Percentiles rank a stretch among this genome's conserved stretches.
phyloP scores from a whole-genome alignment of 2,797 vertebrate genomes.

The Psittacula echo region DNA sequence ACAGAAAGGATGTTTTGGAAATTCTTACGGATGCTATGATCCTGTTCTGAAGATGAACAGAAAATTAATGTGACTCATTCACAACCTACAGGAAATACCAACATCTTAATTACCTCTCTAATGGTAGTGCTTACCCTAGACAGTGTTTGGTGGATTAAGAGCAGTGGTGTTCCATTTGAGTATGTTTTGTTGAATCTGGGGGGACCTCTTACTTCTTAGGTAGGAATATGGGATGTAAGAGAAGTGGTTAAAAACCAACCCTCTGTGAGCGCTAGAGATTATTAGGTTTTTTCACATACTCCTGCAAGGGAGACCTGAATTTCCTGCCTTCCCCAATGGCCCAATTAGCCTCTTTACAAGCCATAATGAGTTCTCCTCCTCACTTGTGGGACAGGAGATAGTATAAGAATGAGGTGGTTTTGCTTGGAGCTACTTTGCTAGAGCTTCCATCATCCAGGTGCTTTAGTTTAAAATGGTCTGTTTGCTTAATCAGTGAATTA shows the following conservation, averaged over 20 bases:
- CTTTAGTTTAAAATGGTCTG: background rate
- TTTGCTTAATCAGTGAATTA: background rate
- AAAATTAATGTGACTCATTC: background rate
- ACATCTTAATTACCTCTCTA: background rate
- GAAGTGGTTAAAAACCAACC: background rate
- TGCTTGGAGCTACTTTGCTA: background rate
- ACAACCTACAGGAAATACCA: background rate
- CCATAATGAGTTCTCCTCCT: background rate
- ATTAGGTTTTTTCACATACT: background rate
- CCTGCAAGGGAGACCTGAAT: background rate
- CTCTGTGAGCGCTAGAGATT: background rate
- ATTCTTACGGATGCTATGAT: background rate
- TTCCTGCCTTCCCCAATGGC: background rate
- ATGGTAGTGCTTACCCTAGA: background rate
- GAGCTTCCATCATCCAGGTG: background rate
- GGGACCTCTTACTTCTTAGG: background rate
- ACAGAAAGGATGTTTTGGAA: background rate
- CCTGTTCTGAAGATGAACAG: background rate
- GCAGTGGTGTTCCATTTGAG: background rate
- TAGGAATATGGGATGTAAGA: background rate
- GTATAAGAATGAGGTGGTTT: background rate
- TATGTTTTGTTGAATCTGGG: background rate
- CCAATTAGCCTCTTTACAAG: background rate
- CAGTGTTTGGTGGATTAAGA: background rate
- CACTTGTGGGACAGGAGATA: background rate